These are phyloP conservation scores for Nomada goodeniana DNA, from an alignment of 2,888 invertebrate genomes.

Conservation along the genomic window DNA sequence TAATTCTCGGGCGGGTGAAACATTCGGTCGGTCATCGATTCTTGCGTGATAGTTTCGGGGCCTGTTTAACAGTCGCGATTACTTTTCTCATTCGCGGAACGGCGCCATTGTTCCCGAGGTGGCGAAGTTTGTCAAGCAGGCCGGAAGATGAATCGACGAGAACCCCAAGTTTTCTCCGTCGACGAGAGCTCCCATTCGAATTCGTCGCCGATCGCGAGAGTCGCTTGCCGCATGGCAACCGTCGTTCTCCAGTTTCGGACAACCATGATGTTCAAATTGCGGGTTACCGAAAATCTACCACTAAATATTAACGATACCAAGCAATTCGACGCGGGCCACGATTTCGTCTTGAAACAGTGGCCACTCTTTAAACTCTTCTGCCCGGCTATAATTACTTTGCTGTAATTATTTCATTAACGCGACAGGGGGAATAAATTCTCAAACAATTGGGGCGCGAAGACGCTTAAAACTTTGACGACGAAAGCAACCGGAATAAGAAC, in stretches of 20 bases:
- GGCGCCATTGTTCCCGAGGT: slow-evolving; percentile 54
- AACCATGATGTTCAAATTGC: not conserved
- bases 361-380: too few relatives aligned
- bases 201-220: slow-evolving; percentile 6
- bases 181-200: slow-evolving; percentile 4
- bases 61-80: slow-evolving; percentile 40
- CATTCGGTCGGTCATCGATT: slow-evolving; percentile 35
- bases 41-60: slow-evolving; percentile 26
- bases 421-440: too few relatives aligned
- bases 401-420: too few relatives aligned
- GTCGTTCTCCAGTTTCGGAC: not conserved
- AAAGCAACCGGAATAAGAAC: too few relatives aligned
- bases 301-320: too few relatives aligned
- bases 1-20: not conserved
- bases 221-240: slow-evolving; percentile 8
- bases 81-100: slow-evolving; percentile 45
- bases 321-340: too few relatives aligned
- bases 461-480: slow-evolving; percentile 13
- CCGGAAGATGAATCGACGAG: slow-evolving; percentile 40
- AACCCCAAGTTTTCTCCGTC: slow-evolving; percentile 25
- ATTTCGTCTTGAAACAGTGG: too few relatives aligned
- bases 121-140: slow-evolving; percentile 45
- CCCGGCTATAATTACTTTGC: too few relatives aligned
- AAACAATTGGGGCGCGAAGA: too few relatives aligned
- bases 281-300: too few relatives aligned